These are phyloP conservation scores for Amphimallon solstitiale DNA, from an alignment of 2,888 invertebrate genomes.

Conservation along the genomic window DNA sequence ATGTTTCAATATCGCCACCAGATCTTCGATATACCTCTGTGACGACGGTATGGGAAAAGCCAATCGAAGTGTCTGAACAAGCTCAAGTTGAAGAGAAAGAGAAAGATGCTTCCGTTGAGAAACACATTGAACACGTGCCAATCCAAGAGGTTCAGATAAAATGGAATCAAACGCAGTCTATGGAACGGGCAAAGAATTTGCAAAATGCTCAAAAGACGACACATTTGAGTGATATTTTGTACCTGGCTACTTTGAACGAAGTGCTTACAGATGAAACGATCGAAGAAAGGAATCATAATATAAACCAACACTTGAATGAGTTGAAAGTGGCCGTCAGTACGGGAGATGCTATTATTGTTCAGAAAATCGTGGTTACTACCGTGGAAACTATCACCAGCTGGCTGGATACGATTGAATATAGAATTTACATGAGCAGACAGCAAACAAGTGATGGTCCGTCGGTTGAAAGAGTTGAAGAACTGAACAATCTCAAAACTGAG, in stretches of 20 bases:
- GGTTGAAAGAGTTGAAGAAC: slow-evolving; percentile 69
- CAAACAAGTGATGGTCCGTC: slow-evolving; percentile 69
- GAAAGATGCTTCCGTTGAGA: slow-evolving; percentile 49
- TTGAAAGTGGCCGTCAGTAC: slow-evolving; percentile 70
- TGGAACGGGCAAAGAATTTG: slow-evolving; percentile 68
- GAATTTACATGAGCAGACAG: slow-evolving; percentile 72
- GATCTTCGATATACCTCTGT: slow-evolving; percentile 51
- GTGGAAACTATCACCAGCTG: slow-evolving; percentile 85
- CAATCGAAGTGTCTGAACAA: slow-evolving; percentile 41
- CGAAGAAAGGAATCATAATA: slow-evolving; percentile 67
- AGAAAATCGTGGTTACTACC: slow-evolving; percentile 77
- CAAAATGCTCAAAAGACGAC: slow-evolving; percentile 67
- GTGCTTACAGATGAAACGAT: slow-evolving; percentile 66
- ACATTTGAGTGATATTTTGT: slow-evolving; percentile 71
- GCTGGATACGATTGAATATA: slow-evolving; percentile 86
- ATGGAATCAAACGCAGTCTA: slow-evolving; percentile 67
- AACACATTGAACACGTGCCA: slow-evolving; percentile 43
- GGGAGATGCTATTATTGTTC: slow-evolving; percentile 69
- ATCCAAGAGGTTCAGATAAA: slow-evolving; percentile 60
- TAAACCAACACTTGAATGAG: slow-evolving; percentile 70
- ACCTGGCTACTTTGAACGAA: slow-evolving; percentile 70
- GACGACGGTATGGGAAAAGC: slow-evolving; percentile 49
- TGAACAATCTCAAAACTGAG: slow-evolving; percentile 73
- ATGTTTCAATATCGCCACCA: slow-evolving; percentile 57
- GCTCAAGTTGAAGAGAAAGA: slow-evolving; percentile 48